A percentile compares a stretch with the other conserved stretches of the same genome.
These are phyloP conservation scores for Xylota segnis DNA, from an alignment of 2,888 invertebrate genomes.

Conservation along the genomic window DNA sequence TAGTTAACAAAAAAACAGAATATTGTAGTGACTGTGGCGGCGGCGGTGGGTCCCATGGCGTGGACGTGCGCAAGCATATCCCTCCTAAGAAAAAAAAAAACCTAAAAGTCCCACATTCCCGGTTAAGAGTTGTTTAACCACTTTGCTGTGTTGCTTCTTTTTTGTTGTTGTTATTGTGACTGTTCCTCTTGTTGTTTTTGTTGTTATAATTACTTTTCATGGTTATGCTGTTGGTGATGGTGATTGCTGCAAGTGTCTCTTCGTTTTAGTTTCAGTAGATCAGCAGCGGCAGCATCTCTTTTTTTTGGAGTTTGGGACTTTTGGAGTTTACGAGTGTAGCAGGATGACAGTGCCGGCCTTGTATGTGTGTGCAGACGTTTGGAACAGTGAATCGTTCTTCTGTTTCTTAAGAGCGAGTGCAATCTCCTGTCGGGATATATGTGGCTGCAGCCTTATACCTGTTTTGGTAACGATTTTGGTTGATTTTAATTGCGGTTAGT, in stretches of 20 bases:
- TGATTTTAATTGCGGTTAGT: background rate
- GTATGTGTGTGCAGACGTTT: background rate
- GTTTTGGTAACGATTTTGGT: constrained; percentile 4
- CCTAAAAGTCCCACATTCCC: constrained; percentile 73
- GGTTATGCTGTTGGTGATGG: constrained; percentile 52
- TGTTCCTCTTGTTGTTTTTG: constrained; percentile 45
- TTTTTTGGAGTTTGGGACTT: constrained; percentile 12
- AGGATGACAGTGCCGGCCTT: background rate
- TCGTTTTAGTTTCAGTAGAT: constrained; percentile 50
- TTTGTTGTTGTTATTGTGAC: constrained; percentile 37
- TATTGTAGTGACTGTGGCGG: background rate
- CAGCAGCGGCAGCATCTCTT: constrained; percentile 24
- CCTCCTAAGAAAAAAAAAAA: constrained; percentile 35
- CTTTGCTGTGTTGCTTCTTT: constrained; percentile 54
- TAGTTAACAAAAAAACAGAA: constrained; percentile 31
- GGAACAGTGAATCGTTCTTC: background rate
- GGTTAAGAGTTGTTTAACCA: constrained; percentile 68
- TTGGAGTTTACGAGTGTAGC: constrained; percentile 2
- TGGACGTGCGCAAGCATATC: constrained; percentile 69
- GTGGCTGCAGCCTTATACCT: constrained; percentile 5
- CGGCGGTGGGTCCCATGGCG: constrained; percentile 49
- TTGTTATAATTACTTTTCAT: constrained; percentile 66
- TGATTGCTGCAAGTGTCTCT: constrained; percentile 64
- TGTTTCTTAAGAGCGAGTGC: constrained; percentile 22
- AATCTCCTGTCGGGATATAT: constrained; percentile 30